These are phyloP conservation scores for Lipophrys pholis DNA, from an alignment of 2,113 vertebrate genomes.

Conservation along the genomic window DNA sequence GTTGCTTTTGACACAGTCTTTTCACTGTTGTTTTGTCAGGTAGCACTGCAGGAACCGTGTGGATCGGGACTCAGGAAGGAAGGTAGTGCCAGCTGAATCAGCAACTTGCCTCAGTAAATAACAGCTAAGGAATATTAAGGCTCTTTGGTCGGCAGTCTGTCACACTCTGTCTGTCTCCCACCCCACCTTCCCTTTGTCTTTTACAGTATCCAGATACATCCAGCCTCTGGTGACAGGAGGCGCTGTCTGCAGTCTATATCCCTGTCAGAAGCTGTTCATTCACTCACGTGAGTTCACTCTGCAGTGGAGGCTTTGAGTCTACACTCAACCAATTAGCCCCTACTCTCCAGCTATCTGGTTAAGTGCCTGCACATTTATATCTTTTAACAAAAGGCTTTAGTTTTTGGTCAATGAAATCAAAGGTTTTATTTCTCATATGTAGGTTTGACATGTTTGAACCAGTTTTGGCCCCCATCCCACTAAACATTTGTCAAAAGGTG, in stretches of 20 bases:
- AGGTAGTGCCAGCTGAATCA: constrained; percentile 72
- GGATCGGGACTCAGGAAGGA: constrained; percentile 87
- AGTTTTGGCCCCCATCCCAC: too few species aligned
- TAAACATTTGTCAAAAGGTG: too few species aligned
- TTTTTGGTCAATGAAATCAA: too few species aligned
- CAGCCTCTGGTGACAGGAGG: constrained; percentile 72
- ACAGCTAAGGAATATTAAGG: neutral
- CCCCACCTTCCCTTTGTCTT: neutral
- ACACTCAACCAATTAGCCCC: too few species aligned
- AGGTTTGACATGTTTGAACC: too few species aligned
- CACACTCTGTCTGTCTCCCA: neutral
- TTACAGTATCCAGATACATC: constrained; percentile 80
- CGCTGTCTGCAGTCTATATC: constrained; percentile 78
- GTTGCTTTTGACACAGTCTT: constrained; percentile 21
- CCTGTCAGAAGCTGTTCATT: constrained; percentile 82
- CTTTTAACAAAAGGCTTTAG: too few species aligned
- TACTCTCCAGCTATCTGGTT: too few species aligned
- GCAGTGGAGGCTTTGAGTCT: too few species aligned
- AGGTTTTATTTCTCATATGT: too few species aligned
- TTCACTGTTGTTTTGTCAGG: constrained; percentile 69
- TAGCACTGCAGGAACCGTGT: constrained; percentile 79
- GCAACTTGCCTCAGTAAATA: constrained; percentile 17
- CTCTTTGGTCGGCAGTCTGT: neutral
- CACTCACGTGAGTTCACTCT: constrained; percentile 78
- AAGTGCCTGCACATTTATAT: too few species aligned